Evolutionary conservation across 2,797 vertebrate genomes (phyloP).

Genomic region (Parotocinclus haroldoi): DNA sequence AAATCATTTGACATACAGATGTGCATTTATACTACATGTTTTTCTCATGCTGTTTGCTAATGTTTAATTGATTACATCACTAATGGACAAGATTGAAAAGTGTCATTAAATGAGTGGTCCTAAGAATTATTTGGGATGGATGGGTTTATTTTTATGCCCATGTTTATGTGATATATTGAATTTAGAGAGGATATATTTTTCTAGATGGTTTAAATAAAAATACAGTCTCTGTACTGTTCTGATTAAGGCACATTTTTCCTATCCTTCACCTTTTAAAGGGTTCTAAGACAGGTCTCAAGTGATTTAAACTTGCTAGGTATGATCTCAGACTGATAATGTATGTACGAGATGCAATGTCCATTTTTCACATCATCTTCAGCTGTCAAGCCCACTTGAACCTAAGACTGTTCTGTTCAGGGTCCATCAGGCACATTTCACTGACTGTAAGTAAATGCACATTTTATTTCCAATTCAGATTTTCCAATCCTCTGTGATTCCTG

Average conservation of each 20-base stretch:
- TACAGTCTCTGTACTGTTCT: too few relatives aligned
- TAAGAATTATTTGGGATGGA: too few relatives aligned
- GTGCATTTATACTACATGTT: background rate
- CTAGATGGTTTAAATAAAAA: too few relatives aligned
- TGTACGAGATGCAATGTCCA: conserved; percentile 15
- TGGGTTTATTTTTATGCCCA: too few relatives aligned
- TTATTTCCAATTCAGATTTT: background rate
- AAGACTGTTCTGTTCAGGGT: background rate
- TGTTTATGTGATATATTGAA: too few relatives aligned
- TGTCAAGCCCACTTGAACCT: background rate
- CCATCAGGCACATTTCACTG: background rate
- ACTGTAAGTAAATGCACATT: background rate
- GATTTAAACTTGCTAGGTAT: conserved; percentile 23
- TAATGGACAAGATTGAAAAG: too few relatives aligned
- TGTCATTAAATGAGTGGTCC: too few relatives aligned
- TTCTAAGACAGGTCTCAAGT: conserved; percentile 18
- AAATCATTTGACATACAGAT: background rate
- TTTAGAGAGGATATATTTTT: too few relatives aligned
- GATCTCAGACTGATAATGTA: conserved; percentile 15
- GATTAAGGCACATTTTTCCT: background rate
- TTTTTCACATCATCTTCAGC: conserved; percentile 2
- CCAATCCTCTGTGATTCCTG: too few relatives aligned
- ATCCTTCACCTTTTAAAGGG: conserved; percentile 31
- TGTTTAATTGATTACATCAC: background rate
- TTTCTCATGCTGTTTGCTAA: background rate